Evolutionary conservation across 2,797 vertebrate genomes (phyloP), one percentile per base, ranked within the genome.

Genomic region (Perodicticus potto): DNA sequence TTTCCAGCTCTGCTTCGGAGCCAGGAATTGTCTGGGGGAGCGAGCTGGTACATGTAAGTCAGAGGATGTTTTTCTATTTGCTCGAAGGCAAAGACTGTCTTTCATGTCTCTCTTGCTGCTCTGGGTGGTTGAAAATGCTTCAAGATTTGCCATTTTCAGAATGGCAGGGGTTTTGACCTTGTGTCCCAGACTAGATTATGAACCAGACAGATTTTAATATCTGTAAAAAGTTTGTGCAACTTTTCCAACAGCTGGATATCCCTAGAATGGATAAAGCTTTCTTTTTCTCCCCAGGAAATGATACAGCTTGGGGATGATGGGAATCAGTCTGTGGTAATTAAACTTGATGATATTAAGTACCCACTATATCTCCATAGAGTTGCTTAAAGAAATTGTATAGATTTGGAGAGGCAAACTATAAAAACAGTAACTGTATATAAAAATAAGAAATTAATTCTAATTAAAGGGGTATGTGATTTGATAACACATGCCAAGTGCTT

Each of bases 141-240:
- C 37, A 29, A 43, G 67, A 78, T 76, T 55, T 89, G 65, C 65
- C 81, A 12, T 88, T 93, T 90, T 89, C 65, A 93, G 78, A 77
- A 78, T 27, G 90, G 77, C 55, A 85, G 32, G 16, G 25, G 25
- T 89, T 90, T 88, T 43, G 27, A 74, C 82, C 76, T 74, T 53
- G 85, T 83, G 55, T 91, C 89, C 88, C 92, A 89, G 72, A 88
- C 86, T 70, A 88, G 67, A 89, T 77, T 87, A 92, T 90, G 74
- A 93, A 86, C 45, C 72, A 93, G 89, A 94, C 76, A 95, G 69
- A 90, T 94, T 95, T 95, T 78, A 65, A 61, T 95, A 83, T 92
- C 74, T 87, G 16, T 95, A 32, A 59, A 83, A 89, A 77, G 49
- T 80, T 53, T 72, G 61, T 90, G 27, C 89, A 91, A 53, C 37